A percentile compares a stretch with the other conserved stretches of the same genome.
Evolutionary conservation across 2,888 invertebrate genomes (phyloP).

Genomic region (Sipha maydis): DNA sequence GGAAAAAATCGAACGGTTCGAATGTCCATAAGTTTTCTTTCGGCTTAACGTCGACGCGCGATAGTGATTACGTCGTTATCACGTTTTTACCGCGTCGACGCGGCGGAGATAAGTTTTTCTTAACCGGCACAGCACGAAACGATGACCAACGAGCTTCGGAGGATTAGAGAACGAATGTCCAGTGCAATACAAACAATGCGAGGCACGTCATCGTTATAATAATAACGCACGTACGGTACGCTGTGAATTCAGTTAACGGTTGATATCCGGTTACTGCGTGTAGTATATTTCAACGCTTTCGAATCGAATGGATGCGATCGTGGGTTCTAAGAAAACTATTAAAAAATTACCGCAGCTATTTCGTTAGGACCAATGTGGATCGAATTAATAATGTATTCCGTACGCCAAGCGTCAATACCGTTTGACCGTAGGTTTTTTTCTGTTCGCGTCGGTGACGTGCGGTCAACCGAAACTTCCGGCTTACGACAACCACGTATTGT

Average conservation of each 20-base stretch:
- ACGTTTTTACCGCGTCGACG: no score
- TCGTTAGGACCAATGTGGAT: no score
- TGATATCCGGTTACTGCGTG: not conserved
- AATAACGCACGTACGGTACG: not conserved
- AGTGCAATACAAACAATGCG: not conserved
- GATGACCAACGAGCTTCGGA: no score
- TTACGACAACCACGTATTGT: conserved; percentile 14
- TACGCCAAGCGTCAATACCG: no score
- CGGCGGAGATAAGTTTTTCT: no score
- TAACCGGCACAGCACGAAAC: no score
- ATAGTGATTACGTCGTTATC: no score
- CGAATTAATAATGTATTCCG: no score
- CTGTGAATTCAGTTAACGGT: not conserved
- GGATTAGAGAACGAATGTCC: no score
- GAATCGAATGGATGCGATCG: not conserved
- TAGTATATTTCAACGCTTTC: not conserved
- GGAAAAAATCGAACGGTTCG: no score
- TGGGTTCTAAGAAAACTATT: conserved; percentile 1
- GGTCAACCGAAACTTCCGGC: conserved; percentile 47
- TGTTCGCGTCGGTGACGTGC: not conserved
- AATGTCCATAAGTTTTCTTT: no score
- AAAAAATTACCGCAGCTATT: conserved; percentile 4
- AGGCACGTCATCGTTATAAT: not conserved
- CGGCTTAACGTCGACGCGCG: no score
- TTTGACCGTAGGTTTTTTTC: not conserved